These are phyloP conservation scores for Bergia puertoricense DNA, from an alignment of 92 coral and sea anemone species.

Conservation along the genomic window DNA sequence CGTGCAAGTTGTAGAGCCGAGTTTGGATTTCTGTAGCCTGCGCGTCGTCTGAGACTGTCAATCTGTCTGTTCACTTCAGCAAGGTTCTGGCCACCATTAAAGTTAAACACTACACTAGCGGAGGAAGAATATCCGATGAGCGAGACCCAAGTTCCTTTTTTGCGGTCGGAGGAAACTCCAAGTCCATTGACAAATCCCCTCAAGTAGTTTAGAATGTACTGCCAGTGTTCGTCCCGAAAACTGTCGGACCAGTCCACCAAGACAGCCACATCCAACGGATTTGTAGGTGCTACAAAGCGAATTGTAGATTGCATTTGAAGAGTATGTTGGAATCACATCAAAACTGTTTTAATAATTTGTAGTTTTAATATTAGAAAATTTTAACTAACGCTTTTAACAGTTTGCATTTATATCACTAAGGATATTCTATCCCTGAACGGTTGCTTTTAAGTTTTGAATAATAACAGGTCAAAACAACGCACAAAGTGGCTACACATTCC, in stretches of 20 bases:
- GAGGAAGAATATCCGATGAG: constrained; percentile 68
- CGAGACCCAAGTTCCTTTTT: constrained; percentile 70
- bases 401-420: too few species aligned
- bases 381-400: too few species aligned
- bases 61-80: constrained; percentile 50
- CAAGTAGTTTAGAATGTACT: constrained; percentile 55
- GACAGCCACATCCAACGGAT: constrained; percentile 73
- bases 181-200: constrained; percentile 59
- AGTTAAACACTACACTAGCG: constrained; percentile 65
- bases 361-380: too few species aligned
- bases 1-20: constrained; percentile 65
- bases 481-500: too few species aligned
- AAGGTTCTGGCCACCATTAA: constrained; percentile 53
- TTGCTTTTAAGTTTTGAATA: too few species aligned
- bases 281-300: constrained; percentile 47
- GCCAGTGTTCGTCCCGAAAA: constrained; percentile 66
- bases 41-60: constrained; percentile 59
- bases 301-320: too few species aligned
- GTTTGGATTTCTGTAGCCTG: constrained; percentile 66
- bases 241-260: constrained; percentile 78
- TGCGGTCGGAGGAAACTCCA: constrained; percentile 32
- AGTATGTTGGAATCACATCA: too few species aligned
- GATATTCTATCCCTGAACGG: too few species aligned
- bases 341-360: too few species aligned
- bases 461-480: too few species aligned